A percentile compares a stretch with the other conserved stretches of the same genome.
phyloP scores from a whole-genome alignment of 1,140 invertebrate species.

The Muscidifurax raptorellus region DNA sequence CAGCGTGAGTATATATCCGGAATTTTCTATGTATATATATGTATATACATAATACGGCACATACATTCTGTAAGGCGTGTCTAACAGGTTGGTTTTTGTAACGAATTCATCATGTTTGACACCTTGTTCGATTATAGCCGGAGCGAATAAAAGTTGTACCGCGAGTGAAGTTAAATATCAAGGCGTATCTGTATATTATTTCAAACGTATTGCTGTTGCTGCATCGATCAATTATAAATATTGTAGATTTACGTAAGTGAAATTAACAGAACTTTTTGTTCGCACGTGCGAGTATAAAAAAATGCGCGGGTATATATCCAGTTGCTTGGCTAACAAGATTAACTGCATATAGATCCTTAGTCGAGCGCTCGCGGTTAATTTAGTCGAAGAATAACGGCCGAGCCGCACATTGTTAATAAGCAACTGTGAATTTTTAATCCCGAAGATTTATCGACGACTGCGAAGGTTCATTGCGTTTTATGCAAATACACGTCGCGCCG shows the following conservation, averaged over 20 bases:
- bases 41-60: neutral
- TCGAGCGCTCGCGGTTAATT: neutral
- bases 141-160: neutral
- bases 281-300: too few species aligned
- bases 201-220: too few species aligned
- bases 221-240: neutral
- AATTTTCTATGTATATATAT: neutral
- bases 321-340: neutral
- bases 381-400: neutral
- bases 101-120: neutral
- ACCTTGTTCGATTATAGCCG: neutral
- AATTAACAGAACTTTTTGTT: neutral
- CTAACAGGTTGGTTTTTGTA: conserved; percentile 1
- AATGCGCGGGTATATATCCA: too few species aligned
- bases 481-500: neutral
- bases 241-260: neutral
- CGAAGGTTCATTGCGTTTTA: conserved; percentile 1
- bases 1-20: conserved; percentile 23
- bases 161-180: neutral
- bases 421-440: neutral
- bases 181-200: neutral
- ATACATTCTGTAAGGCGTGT: neutral
- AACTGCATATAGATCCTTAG: neutral
- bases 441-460: neutral
- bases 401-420: neutral